These are phyloP conservation scores for Lampropteryx suffumata DNA, from an alignment of 2,888 invertebrate species.

Conservation along the genomic window DNA sequence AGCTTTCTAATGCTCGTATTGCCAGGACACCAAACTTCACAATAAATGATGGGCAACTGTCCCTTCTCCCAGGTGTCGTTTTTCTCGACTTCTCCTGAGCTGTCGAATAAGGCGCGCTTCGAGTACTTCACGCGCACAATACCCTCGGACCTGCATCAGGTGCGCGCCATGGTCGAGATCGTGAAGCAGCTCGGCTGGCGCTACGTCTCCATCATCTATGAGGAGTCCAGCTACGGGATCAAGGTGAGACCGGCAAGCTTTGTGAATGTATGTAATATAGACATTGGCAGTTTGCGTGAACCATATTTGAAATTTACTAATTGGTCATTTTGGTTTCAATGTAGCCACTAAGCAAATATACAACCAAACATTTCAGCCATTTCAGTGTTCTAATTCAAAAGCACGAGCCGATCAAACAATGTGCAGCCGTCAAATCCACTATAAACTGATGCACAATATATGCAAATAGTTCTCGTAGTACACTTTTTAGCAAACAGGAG, in stretches of 20 bases:
- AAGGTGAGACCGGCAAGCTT: no score
- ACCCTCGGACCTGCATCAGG: conserved; percentile 97
- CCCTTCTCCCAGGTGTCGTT: conserved; percentile 95
- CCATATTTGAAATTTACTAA: no score
- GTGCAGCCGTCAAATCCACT: conserved; percentile 16
- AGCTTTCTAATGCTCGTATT: no score
- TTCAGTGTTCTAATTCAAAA: conserved; percentile 6
- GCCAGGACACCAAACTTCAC: no score
- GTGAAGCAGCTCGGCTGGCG: conserved; percentile 94
- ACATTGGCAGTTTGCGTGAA: no score
- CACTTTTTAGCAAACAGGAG: no score
- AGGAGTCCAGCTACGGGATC: conserved; percentile 97
- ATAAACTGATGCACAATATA: conserved; percentile 19
- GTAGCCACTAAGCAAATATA: not conserved
- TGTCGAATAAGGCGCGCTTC: conserved; percentile 96
- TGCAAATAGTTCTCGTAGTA: no score
- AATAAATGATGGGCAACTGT: no score
- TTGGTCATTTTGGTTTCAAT: no score
- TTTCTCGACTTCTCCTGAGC: conserved; percentile 96
- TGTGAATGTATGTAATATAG: no score
- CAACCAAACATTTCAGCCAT: conserved; percentile 11
- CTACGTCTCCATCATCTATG: conserved; percentile 97
- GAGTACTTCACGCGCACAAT: conserved; percentile 97
- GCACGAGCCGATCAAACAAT: conserved; percentile 5
- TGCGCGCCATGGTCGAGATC: conserved; percentile 97